Percentiles rank a stretch among this genome's conserved stretches.
Evolutionary conservation across 1,140 invertebrate genomes (phyloP).

Genomic region (Paralvinella palmiformis): DNA sequence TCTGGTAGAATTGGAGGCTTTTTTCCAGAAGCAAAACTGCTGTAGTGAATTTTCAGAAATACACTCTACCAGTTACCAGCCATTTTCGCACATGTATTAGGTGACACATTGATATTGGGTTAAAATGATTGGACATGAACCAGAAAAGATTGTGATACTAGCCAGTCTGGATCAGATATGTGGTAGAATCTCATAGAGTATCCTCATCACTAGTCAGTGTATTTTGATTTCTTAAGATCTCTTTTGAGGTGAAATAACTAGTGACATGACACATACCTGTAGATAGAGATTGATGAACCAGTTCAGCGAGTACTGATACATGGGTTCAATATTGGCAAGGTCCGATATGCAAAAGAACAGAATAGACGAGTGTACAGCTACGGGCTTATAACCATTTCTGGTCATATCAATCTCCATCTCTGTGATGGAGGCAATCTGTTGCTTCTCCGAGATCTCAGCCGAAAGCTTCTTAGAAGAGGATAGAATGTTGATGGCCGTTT

Average conservation of each 20-base stretch:
- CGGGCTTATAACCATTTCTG: slow-evolving; percentile 48
- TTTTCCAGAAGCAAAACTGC: too few relatives aligned
- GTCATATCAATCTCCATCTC: slow-evolving; percentile 49
- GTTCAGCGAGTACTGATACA: slow-evolving; percentile 51
- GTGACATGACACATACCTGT: slow-evolving; percentile 37
- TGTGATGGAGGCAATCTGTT: slow-evolving; percentile 46
- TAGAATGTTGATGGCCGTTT: slow-evolving; percentile 48
- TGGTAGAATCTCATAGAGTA: too few relatives aligned
- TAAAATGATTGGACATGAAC: too few relatives aligned
- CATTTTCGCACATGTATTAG: too few relatives aligned
- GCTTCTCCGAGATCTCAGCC: slow-evolving; percentile 49
- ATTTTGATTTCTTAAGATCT: too few relatives aligned
- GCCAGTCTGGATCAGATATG: too few relatives aligned
- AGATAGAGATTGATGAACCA: slow-evolving; percentile 52
- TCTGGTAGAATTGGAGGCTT: too few relatives aligned
- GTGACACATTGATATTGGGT: too few relatives aligned
- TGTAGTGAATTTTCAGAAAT: too few relatives aligned
- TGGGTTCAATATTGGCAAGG: slow-evolving; percentile 50
- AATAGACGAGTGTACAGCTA: slow-evolving; percentile 48
- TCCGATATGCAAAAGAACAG: slow-evolving; percentile 52
- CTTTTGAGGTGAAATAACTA: background rate
- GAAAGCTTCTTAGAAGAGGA: slow-evolving; percentile 48
- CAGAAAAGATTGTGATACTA: too few relatives aligned
- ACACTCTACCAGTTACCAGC: too few relatives aligned
- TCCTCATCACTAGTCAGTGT: too few relatives aligned